Evolutionary conservation across 1,140 invertebrate species (phyloP).

Genomic region (Ceratoteleas bidentatus): DNA sequence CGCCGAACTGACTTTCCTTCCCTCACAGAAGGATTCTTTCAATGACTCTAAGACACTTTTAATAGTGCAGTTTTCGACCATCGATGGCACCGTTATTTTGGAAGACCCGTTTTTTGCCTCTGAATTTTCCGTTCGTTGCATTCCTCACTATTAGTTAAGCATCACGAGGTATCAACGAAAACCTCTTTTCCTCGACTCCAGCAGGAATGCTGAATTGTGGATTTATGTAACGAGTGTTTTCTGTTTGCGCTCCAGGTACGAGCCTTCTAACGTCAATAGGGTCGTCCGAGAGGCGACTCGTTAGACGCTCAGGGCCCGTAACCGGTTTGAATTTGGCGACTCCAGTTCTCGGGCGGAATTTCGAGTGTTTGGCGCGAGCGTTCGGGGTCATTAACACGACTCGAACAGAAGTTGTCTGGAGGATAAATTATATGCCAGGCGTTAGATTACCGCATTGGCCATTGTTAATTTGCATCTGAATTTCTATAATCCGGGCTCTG

Average conservation of each 20-base stretch:
- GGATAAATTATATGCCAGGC: slow-evolving; percentile 10
- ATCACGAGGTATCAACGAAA: not conserved
- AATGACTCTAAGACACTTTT: too few species aligned
- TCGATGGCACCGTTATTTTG: too few species aligned
- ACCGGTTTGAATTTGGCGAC: slow-evolving; percentile 35
- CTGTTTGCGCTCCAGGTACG: not conserved
- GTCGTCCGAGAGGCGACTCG: not conserved
- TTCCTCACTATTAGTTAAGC: not conserved
- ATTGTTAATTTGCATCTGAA: slow-evolving; percentile 7
- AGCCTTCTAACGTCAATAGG: slow-evolving; percentile 4
- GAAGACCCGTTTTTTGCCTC: too few species aligned
- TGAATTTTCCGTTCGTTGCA: too few species aligned
- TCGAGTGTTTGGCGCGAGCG: slow-evolving; percentile 2
- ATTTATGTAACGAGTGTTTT: slow-evolving; percentile 4
- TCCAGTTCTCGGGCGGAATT: slow-evolving; percentile 11
- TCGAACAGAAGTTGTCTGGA: slow-evolving; percentile 7
- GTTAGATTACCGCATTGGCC: slow-evolving; percentile 1
- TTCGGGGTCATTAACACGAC: slow-evolving; percentile 23
- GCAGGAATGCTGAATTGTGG: too few species aligned
- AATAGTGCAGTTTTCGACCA: too few species aligned
- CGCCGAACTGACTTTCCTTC: too few species aligned
- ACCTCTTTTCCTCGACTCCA: too few species aligned
- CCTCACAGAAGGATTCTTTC: too few species aligned
- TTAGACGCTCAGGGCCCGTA: slow-evolving; percentile 7
- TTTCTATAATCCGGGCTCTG: not conserved